A percentile compares a stretch with the other conserved stretches of the same genome.
Evolutionary conservation across 1,140 invertebrate species (phyloP).

Genomic region (Drosophila albomicans): DNA sequence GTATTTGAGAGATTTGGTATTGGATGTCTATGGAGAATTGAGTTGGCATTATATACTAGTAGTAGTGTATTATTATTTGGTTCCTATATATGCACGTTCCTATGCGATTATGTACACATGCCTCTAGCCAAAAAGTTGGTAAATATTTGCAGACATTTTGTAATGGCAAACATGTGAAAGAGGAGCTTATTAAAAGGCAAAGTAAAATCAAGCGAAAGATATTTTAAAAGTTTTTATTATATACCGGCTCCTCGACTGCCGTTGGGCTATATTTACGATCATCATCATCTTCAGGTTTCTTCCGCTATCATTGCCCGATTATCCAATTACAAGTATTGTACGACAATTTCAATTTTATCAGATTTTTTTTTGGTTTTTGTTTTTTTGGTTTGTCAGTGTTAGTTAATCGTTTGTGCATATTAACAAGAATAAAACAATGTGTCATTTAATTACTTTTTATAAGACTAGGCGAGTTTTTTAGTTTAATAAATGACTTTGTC

Average conservation of each 20-base stretch:
- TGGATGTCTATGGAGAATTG: constrained; percentile 36
- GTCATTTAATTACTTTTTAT: constrained; percentile 42
- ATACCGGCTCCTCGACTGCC: constrained; percentile 88
- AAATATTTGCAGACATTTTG: constrained; percentile 48
- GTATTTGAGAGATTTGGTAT: constrained; percentile 28
- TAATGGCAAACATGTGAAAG: constrained; percentile 53
- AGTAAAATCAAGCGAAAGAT: constrained; percentile 71
- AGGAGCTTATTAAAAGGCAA: constrained; percentile 50
- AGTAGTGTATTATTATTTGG: constrained; percentile 42
- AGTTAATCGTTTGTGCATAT: constrained; percentile 34
- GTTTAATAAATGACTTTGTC: constrained; percentile 6
- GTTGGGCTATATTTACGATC: constrained; percentile 88
- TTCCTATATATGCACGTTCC: constrained; percentile 65
- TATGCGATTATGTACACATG: constrained; percentile 75
- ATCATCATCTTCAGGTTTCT: constrained; percentile 77
- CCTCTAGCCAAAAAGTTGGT: constrained; percentile 62
- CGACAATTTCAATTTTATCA: constrained; percentile 35
- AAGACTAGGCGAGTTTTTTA: constrained; percentile 17
- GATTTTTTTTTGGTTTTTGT: too few relatives aligned
- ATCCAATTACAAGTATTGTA: constrained; percentile 49
- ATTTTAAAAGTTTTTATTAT: constrained; percentile 57
- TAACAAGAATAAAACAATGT: constrained; percentile 54
- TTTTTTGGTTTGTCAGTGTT: constrained; percentile 28
- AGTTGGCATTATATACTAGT: constrained; percentile 21
- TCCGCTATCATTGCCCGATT: constrained; percentile 70